Evolutionary conservation across 2,888 invertebrate genomes (phyloP).

Genomic region (Erynnis tages): DNA sequence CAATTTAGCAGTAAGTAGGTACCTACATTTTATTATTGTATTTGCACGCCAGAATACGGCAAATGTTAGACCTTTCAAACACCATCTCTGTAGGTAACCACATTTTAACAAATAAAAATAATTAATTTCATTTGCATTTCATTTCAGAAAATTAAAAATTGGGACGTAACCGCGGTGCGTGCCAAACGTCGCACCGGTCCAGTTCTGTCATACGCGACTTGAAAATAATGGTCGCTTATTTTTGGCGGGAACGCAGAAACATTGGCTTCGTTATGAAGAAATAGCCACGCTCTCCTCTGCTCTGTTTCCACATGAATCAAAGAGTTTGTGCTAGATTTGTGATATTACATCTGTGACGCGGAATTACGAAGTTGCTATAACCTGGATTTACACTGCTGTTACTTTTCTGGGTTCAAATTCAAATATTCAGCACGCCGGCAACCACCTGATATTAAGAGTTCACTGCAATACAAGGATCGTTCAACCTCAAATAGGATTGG

Average conservation of each 20-base stretch:
- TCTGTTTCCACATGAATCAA: slow-evolving; percentile 44
- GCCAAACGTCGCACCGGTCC: slow-evolving; percentile 59
- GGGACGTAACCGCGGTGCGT: slow-evolving; percentile 36
- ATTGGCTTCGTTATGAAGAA: slow-evolving; percentile 56
- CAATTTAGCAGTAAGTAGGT: no score
- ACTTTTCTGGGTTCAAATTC: no score
- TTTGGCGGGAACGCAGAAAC: slow-evolving; percentile 61
- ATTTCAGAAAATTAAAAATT: slow-evolving; percentile 34
- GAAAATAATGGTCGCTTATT: slow-evolving; percentile 71
- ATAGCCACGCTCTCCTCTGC: slow-evolving; percentile 41
- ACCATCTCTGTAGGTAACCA: no score
- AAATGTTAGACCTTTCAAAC: no score
- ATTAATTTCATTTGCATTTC: no score
- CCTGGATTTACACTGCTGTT: neutral
- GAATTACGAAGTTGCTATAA: neutral
- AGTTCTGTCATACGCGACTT: slow-evolving; percentile 67
- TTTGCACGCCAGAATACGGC: no score
- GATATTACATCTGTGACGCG: neutral
- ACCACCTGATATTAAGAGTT: no score
- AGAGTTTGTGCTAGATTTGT: slow-evolving; percentile 34
- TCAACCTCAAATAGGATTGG: no score
- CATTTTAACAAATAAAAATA: no score
- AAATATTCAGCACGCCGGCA: no score
- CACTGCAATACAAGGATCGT: no score
- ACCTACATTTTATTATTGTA: no score